Evolutionary conservation across 2,888 invertebrate species (phyloP), one percentile per base, ranked within the genome.

Genomic region (Heteromyza rotundicornis): DNA sequence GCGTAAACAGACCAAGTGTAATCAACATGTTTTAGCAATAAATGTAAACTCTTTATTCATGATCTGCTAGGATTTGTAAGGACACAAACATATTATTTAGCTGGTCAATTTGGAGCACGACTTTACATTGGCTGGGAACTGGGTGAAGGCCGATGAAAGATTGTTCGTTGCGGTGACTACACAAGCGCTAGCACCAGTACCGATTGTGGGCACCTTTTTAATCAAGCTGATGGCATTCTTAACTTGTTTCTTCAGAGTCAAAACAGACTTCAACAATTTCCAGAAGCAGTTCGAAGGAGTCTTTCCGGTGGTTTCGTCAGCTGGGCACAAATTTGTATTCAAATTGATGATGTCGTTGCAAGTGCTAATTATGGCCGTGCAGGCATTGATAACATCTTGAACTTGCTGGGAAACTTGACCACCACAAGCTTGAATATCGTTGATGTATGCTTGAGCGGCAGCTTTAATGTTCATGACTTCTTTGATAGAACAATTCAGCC

Each of bases 401-500:
- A 75, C 67, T 2, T 72, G 67, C 60, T 71, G 44, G 57, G 47
- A 59, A 54, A 72, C 74, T 1, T 55, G 59, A 3, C 59, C 57
- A 19, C 72, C 78, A 57, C 77, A 78, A 0, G 1, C 40, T 2
- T 65, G 1, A 10, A 79, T 59, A 17, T 65, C 56, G 2, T 14
- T 12, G n/a, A 68, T 59, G 60, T 69, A 79, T 2, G 60, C 23
- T 23, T 53, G 19, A 7, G 72, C 73, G 47, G 68, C 71, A 3
- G 14, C 52, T 57, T 66, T 52, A 44, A 73, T 71, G 57, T 67
- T 71, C 2, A 44, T n/a, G 2, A 70, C 74, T 68, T 73, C 70
- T 22, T 71, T 67, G 8, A 78, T 10, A n/a, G 68, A 20, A 54
- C 79, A 78, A 56, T 77, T 76, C 16, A 77, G 54, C 16, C 78